Evolutionary conservation across 2,888 invertebrate genomes (phyloP).

Genomic region (Cylindroiulus punctatus): DNA sequence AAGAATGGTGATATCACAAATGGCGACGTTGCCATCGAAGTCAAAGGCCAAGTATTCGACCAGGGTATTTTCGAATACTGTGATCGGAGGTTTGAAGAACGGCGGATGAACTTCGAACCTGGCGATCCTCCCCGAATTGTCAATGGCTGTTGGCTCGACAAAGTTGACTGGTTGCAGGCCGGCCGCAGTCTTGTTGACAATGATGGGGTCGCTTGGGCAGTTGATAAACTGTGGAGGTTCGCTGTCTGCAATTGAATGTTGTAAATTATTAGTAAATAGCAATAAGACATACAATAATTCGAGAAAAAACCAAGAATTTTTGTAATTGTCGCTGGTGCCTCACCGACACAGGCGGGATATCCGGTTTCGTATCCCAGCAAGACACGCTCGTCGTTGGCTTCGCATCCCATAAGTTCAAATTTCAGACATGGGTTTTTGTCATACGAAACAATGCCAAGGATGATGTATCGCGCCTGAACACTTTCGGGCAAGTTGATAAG

Average conservation of each 20-base stretch:
- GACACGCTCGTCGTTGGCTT: constrained; percentile 79
- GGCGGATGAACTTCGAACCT: constrained; percentile 91
- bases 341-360: constrained; percentile 89
- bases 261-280: not conserved
- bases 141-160: constrained; percentile 91
- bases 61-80: constrained; percentile 88
- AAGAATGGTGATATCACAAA: constrained; percentile 95
- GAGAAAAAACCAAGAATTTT: not conserved
- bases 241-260: constrained; percentile 74
- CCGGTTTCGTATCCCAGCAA: constrained; percentile 92
- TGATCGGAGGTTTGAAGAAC: constrained; percentile 87
- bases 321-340: not conserved
- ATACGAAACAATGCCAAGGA: constrained; percentile 93
- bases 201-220: constrained; percentile 91
- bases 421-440: constrained; percentile 96
- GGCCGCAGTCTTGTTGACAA: constrained; percentile 86
- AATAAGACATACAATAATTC: not conserved
- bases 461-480: constrained; percentile 92
- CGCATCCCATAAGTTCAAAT: constrained; percentile 95
- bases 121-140: constrained; percentile 94
- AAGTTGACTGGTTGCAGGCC: constrained; percentile 86
- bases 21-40: constrained; percentile 96
- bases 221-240: constrained; percentile 97
- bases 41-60: constrained; percentile 97
- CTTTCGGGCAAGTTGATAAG: constrained; percentile 95